Conservation (phyloP, 2,113 vertebrate genomes). For the Felis chaus region DNA sequence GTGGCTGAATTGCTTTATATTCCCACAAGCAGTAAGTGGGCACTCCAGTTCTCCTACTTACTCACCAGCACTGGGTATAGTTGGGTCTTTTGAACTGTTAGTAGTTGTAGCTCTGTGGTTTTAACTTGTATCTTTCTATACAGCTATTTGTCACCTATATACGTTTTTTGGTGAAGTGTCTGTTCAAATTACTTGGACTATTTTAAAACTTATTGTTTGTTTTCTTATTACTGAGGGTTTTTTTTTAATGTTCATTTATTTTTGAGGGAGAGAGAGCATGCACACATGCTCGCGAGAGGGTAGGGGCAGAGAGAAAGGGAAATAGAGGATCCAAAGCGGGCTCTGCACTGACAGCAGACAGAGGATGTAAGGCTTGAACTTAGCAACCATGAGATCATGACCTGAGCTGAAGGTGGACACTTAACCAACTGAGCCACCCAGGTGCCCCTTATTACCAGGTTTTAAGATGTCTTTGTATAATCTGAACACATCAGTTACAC, state of each 20-base stretch:
- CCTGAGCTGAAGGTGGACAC: too few species aligned
- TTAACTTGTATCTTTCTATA: not conserved
- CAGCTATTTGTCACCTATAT: not conserved
- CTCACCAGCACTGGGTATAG: not conserved
- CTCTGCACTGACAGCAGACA: too few species aligned
- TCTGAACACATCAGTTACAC: not conserved
- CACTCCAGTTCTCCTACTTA: not conserved
- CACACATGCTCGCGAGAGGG: too few species aligned
- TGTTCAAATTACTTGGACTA: not conserved
- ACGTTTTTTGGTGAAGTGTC: not conserved
- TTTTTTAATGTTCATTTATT: too few species aligned
- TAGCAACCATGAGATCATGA: too few species aligned
- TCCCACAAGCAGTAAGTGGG: not conserved
- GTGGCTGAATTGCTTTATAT: not conserved
- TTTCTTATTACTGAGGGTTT: not conserved
- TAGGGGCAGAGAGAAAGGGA: too few species aligned
- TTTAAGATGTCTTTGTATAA: not conserved
- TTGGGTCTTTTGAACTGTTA: not conserved
- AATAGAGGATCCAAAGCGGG: too few species aligned
- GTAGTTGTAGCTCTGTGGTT: not conserved
- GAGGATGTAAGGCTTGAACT: too few species aligned
- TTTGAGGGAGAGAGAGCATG: too few species aligned
- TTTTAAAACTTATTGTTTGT: not conserved
- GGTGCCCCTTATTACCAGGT: not conserved
- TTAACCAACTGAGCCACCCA: too few species aligned